A percentile compares a stretch with the other conserved stretches of the same genome.
These are phyloP conservation scores for Bubo bubo DNA, from an alignment of 2,113 vertebrate genomes.

Conservation along the genomic window DNA sequence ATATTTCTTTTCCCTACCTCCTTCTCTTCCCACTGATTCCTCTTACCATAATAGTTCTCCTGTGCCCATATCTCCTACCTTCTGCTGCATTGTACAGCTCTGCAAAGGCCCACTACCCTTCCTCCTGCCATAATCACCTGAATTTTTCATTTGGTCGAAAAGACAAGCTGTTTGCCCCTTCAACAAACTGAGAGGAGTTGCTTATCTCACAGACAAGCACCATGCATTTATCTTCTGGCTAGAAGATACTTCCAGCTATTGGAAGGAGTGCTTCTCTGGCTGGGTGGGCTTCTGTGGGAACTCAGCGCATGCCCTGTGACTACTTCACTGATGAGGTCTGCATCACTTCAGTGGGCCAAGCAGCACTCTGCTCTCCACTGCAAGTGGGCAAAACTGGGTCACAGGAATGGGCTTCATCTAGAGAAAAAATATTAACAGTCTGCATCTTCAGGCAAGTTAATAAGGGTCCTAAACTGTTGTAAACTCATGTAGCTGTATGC, in stretches of 20 bases:
- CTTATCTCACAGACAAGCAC: not conserved
- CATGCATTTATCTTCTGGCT: not conserved
- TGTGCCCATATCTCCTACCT: not conserved
- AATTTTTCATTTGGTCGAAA: not conserved
- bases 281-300: fast-evolving
- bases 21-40: not conserved
- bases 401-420: not conserved
- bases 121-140: not conserved
- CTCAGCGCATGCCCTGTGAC: not conserved
- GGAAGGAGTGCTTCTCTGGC: not conserved
- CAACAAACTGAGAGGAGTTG: not conserved
- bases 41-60: not conserved
- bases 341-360: fast-evolving
- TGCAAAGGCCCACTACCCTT: not conserved
- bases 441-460: not conserved
- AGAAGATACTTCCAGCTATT: not conserved
- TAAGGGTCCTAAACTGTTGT: not conserved
- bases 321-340: not conserved
- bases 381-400: not conserved
- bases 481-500: not conserved
- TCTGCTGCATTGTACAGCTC: not conserved
- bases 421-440: not conserved
- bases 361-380: not conserved
- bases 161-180: not conserved
- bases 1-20: not conserved